Evolutionary conservation across 2,797 vertebrate genomes (phyloP).

Genomic region (Bryconaethiops microstoma): DNA sequence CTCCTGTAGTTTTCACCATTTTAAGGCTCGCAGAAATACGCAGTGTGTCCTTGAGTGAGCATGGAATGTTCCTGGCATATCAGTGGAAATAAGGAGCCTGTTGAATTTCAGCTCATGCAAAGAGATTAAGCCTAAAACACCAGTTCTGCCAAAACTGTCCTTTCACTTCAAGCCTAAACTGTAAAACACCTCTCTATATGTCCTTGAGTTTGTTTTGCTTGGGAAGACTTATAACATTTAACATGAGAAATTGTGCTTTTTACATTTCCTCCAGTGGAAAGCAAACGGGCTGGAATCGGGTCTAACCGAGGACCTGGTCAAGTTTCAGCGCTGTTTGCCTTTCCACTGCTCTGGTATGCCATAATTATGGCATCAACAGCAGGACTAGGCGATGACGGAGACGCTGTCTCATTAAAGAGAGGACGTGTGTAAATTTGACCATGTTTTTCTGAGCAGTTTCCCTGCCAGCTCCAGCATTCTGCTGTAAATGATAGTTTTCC

Average conservation of each 20-base stretch:
- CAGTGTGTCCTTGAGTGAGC: background rate
- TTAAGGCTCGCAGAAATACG: background rate
- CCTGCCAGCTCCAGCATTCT: conserved; percentile 12
- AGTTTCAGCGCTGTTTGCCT: conserved; percentile 64
- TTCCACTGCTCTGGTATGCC: conserved; percentile 65
- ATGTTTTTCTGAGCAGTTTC: conserved; percentile 32
- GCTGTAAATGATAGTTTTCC: conserved; percentile 1
- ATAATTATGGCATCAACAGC: conserved; percentile 69
- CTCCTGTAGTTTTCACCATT: background rate
- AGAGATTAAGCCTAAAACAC: conserved; percentile 7
- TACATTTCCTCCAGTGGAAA: conserved; percentile 51
- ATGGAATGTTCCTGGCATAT: background rate
- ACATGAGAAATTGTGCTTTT: conserved; percentile 37
- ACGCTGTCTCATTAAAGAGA: conserved; percentile 46
- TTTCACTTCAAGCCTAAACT: conserved; percentile 23
- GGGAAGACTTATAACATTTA: conserved; percentile 45
- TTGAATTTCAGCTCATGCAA: conserved; percentile 21
- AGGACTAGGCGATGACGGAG: conserved; percentile 57
- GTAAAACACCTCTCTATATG: conserved; percentile 31
- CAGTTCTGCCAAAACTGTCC: conserved; percentile 18
- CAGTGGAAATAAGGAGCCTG: conserved; percentile 27
- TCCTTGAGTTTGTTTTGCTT: conserved; percentile 50
- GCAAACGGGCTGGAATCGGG: conserved; percentile 38
- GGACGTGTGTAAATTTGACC: conserved; percentile 39
- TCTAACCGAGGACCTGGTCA: conserved; percentile 50